Conservation (phyloP, 2,888 invertebrate genomes). For the Zaprionus bogoriensis region DNA sequence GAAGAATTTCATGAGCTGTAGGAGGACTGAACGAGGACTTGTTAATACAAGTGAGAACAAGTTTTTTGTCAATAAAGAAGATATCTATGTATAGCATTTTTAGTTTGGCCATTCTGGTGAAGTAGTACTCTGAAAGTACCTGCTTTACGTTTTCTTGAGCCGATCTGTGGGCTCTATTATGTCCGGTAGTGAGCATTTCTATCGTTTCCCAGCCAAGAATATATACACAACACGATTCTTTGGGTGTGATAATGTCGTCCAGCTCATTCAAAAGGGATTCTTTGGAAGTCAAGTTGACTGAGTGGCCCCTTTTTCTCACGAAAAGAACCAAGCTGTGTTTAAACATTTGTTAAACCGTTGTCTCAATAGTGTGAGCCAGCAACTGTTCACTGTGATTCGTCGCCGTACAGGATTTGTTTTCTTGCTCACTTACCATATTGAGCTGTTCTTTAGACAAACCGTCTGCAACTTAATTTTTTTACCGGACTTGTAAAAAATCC, state of each 20-base stretch:
- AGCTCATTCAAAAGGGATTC: neutral
- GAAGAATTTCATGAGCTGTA: neutral
- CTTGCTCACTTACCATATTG: neutral
- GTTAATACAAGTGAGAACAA: no score
- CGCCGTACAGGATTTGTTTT: neutral
- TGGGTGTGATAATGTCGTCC: neutral
- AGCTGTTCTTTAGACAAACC: neutral
- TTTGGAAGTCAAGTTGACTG: neutral
- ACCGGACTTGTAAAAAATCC: neutral
- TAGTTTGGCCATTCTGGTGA: neutral
- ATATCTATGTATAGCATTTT: neutral
- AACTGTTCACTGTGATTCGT: neutral
- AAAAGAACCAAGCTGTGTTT: neutral
- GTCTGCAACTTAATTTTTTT: neutral
- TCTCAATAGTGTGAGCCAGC: neutral
- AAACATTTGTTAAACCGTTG: neutral
- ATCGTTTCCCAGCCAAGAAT: no score
- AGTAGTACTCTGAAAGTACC: slow-evolving; percentile 1
- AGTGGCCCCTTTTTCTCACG: neutral
- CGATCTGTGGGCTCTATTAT: neutral
- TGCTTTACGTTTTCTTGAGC: slow-evolving; percentile 2
- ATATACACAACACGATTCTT: neutral
- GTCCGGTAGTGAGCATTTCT: neutral
- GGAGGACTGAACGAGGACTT: no score
- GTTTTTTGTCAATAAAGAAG: no score